phyloP scores from a whole-genome alignment of 1,140 invertebrate species.

The Drosophila funebris region DNA sequence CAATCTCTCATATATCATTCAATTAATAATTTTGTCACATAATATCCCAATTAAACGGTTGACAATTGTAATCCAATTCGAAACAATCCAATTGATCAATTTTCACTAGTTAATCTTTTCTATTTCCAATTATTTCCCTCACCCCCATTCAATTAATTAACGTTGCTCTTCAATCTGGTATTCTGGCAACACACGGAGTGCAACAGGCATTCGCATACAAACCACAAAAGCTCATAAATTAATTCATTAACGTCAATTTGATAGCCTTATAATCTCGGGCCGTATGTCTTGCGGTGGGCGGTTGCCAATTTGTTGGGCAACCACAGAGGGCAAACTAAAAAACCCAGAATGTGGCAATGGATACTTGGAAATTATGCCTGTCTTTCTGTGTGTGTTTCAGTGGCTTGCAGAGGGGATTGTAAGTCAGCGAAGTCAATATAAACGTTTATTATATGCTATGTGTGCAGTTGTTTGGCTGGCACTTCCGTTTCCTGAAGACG shows the following conservation, averaged over 20 bases:
- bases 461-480: constrained; percentile 72
- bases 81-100: constrained; percentile 2
- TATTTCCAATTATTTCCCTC: constrained; percentile 20
- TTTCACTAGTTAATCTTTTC: constrained; percentile 1
- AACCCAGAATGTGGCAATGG: constrained; percentile 3
- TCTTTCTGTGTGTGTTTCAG: not conserved
- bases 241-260: constrained; percentile 80
- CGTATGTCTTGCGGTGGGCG: constrained; percentile 26
- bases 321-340: constrained; percentile 52
- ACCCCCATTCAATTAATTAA: constrained; percentile 41
- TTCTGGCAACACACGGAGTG: constrained; percentile 26
- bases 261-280: constrained; percentile 66
- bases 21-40: not conserved
- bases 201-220: constrained; percentile 49
- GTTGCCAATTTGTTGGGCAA: constrained; percentile 31
- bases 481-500: constrained; percentile 72
- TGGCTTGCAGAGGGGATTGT: constrained; percentile 9
- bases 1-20: not conserved
- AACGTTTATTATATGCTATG: constrained; percentile 72
- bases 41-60: constrained; percentile 13
- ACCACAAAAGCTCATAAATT: constrained; percentile 73
- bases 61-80: constrained; percentile 1
- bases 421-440: constrained; percentile 53
- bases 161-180: not conserved
- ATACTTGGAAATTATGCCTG: constrained; percentile 31